A percentile compares a stretch with the other conserved stretches of the same genome.
Conservation (phyloP, 2,797 vertebrate species). For the Girardinus metallicus region DNA sequence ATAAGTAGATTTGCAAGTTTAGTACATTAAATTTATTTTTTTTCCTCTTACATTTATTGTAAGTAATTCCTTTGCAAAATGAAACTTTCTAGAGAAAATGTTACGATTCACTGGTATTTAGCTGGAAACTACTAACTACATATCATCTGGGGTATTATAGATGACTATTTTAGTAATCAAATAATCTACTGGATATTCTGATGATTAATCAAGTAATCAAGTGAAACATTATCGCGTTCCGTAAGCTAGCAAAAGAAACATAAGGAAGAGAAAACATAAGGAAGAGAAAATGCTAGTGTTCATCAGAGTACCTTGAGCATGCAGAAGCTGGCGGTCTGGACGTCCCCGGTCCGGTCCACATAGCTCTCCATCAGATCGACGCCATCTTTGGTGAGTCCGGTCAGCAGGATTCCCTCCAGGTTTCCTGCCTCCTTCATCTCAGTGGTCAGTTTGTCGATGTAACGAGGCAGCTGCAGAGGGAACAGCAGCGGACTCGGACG, state of each 20-base stretch:
- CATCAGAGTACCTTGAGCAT: conserved; percentile 90
- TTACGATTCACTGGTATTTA: neutral
- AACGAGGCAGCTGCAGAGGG: conserved; percentile 89
- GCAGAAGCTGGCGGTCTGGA: conserved; percentile 99
- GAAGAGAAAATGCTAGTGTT: no score
- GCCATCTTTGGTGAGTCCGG: conserved; percentile 96
- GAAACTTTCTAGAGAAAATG: neutral
- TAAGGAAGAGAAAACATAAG: no score
- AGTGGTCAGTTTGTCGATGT: conserved; percentile 93
- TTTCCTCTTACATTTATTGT: neutral
- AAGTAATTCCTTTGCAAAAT: neutral
- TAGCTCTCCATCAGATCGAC: conserved; percentile 98
- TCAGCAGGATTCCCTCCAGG: conserved; percentile 96
- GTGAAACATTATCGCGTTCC: no score
- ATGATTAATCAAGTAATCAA: no score
- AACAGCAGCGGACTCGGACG: neutral
- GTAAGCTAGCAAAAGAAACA: no score
- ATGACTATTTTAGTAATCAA: no score
- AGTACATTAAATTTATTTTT: neutral
- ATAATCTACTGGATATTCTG: no score
- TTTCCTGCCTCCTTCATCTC: conserved; percentile 98
- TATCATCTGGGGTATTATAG: neutral
- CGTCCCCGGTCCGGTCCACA: conserved; percentile 95
- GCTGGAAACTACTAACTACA: neutral
- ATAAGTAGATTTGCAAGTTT: neutral